Percentiles rank a stretch among this genome's conserved stretches.
phyloP scores from a whole-genome alignment of 1,140 invertebrate genomes.

The Aricia agestis region DNA sequence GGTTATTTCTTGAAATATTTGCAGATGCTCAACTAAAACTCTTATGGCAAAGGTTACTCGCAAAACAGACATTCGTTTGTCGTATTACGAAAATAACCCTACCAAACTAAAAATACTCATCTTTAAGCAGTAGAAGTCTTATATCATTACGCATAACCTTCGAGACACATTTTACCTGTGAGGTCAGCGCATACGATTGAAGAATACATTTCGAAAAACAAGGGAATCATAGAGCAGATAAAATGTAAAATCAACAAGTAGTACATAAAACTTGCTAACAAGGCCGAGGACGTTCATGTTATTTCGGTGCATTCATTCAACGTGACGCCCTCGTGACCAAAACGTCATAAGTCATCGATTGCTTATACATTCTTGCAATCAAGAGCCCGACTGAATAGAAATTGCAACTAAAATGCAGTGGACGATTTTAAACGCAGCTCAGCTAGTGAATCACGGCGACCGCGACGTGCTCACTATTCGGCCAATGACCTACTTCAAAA shows the following conservation, averaged over 20 bases:
- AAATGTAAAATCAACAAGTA: conserved; percentile 14
- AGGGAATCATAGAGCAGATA: conserved; percentile 2
- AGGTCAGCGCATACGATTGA: neutral
- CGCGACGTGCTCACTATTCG: conserved; percentile 52
- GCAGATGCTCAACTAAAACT: conserved; percentile 42
- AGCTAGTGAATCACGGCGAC: conserved; percentile 55
- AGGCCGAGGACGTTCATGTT: conserved; percentile 54
- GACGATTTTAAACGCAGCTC: conserved; percentile 46
- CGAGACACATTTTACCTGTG: neutral
- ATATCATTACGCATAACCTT: neutral
- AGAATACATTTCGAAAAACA: neutral
- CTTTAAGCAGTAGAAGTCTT: no score
- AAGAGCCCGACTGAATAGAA: conserved; percentile 26
- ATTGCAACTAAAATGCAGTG: conserved; percentile 33
- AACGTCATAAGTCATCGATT: conserved; percentile 9
- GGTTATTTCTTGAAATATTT: conserved; percentile 55
- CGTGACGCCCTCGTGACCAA: conserved; percentile 37
- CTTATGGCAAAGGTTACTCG: conserved; percentile 34
- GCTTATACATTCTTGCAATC: neutral
- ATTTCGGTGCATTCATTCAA: conserved; percentile 62
- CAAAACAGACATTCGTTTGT: neutral
- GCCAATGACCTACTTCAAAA: conserved; percentile 66
- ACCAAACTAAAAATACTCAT: no score
- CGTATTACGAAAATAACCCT: neutral
- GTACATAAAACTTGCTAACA: conserved; percentile 24